Conservation (phyloP, 2,113 vertebrate genomes). For the Prionailurus bengalensis region DNA sequence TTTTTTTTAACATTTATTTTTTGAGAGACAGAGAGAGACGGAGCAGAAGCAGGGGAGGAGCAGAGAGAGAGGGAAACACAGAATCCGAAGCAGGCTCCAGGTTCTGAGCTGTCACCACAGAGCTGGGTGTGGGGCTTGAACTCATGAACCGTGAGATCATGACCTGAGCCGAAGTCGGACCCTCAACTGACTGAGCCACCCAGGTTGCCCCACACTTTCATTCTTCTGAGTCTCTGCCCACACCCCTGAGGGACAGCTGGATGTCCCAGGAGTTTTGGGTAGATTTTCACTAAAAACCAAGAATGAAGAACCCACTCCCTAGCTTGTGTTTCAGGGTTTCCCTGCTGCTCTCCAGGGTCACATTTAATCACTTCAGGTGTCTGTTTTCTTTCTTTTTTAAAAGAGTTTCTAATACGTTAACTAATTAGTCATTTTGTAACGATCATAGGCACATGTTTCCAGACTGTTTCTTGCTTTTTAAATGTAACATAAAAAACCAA, state of each 20-base stretch:
- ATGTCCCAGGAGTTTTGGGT: neutral
- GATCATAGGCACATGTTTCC: neutral
- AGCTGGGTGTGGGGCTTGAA: no score
- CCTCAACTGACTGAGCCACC: no score
- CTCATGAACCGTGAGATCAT: no score
- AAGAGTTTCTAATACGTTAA: neutral
- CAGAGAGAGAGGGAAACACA: no score
- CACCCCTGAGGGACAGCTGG: neutral
- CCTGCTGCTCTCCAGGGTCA: neutral
- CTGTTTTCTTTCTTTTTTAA: neutral
- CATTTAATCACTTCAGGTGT: neutral
- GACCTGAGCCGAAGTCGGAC: no score
- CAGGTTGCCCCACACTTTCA: no score
- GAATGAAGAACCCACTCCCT: neutral
- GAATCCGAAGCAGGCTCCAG: no score
- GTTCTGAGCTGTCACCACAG: no score
- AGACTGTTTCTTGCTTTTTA: neutral
- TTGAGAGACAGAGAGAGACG: no score
- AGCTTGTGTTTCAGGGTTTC: neutral
- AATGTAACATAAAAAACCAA: no score
- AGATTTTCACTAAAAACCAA: accelerated
- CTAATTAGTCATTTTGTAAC: neutral
- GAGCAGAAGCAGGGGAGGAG: no score
- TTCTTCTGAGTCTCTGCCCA: neutral
- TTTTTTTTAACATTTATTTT: no score